phyloP scores from a whole-genome alignment of 1,140 invertebrate species.

The Bombyx mandarina region DNA sequence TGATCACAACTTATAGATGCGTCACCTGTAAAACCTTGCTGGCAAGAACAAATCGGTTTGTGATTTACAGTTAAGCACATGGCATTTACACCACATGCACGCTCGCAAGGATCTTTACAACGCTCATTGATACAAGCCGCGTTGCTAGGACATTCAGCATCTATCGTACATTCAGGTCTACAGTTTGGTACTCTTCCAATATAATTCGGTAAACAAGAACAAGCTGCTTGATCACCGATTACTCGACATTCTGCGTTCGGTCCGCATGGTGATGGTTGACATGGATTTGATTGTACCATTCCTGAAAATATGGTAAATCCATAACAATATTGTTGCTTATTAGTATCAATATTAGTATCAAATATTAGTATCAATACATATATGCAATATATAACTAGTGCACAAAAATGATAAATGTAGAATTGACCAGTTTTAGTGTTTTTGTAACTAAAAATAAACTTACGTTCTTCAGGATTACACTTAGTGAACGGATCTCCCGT shows the following conservation, averaged over 20 bases:
- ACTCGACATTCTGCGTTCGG: conserved; percentile 85
- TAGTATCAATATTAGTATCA: no score
- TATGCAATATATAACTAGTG: no score
- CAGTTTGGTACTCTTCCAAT: conserved; percentile 83
- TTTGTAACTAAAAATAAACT: conserved; percentile 27
- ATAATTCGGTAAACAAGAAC: conserved; percentile 80
- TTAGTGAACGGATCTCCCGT: conserved; percentile 84
- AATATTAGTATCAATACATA: no score
- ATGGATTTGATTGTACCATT: conserved; percentile 57
- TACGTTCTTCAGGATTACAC: conserved; percentile 76
- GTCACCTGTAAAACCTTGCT: conserved; percentile 68
- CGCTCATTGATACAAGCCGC: conserved; percentile 79
- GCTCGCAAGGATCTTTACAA: conserved; percentile 80
- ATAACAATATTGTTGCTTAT: neutral
- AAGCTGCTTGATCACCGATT: conserved; percentile 82
- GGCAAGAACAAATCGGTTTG: conserved; percentile 72
- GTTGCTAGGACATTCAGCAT: conserved; percentile 77
- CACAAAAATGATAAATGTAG: no score
- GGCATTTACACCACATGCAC: conserved; percentile 78
- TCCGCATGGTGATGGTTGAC: conserved; percentile 84
- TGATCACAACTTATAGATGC: conserved; percentile 61
- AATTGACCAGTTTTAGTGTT: no score
- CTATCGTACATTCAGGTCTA: conserved; percentile 81
- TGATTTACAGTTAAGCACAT: conserved; percentile 77
- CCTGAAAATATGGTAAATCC: conserved; percentile 31